Conservation (phyloP, 2,888 invertebrate species). For the Craniophora ligustri region DNA sequence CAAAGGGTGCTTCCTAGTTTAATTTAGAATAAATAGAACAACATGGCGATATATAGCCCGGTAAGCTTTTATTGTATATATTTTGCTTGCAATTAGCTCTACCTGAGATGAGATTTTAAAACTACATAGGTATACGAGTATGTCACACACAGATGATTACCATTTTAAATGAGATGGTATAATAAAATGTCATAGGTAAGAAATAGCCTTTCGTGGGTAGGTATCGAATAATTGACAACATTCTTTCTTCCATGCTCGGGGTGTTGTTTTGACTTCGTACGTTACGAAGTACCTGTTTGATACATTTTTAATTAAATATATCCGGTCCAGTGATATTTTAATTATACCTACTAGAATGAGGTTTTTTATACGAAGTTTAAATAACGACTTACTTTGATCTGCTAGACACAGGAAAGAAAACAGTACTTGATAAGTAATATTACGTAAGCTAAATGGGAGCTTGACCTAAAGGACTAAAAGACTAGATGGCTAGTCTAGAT, state of each 20-base stretch:
- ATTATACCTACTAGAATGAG: not conserved
- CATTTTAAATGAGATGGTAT: constrained; percentile 50
- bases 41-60: constrained; percentile 73
- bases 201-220: constrained; percentile 28
- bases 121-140: constrained; percentile 28
- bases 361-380: not conserved
- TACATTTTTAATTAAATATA: constrained; percentile 1
- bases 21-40: constrained; percentile 77
- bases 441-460: constrained; percentile 27
- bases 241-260: constrained; percentile 17
- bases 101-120: constrained; percentile 34
- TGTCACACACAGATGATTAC: constrained; percentile 45
- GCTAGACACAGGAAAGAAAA: not conserved
- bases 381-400: not conserved
- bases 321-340: not conserved
- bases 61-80: constrained; percentile 66
- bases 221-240: constrained; percentile 25
- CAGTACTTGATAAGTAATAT: not conserved
- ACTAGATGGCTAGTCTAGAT: not conserved
- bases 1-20: constrained; percentile 78
- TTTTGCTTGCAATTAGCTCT: constrained; percentile 15
- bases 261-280: constrained; percentile 12
- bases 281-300: not conserved
- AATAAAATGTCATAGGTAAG: constrained; percentile 46
- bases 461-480: constrained; percentile 10